Evolutionary conservation across 2,113 vertebrate species (phyloP).

Genomic region (Circaetus gallicus): DNA sequence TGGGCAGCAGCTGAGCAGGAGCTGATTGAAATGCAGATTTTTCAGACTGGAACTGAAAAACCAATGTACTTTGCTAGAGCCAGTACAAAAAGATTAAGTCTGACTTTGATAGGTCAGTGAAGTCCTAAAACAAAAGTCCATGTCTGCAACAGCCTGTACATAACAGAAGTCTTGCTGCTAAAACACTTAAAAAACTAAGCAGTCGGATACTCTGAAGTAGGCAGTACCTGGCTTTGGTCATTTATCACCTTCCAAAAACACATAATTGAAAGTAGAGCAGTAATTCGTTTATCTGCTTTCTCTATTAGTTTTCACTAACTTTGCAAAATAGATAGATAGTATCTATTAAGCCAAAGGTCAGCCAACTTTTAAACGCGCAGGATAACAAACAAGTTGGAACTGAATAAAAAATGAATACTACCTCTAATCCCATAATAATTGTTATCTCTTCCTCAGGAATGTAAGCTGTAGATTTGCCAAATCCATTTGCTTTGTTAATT

Average conservation of each 20-base stretch:
- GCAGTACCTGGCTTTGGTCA: neutral
- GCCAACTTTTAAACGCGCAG: neutral
- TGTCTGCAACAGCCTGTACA: neutral
- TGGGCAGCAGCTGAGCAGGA: neutral
- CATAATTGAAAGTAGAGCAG: neutral
- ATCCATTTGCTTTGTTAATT: slow-evolving; percentile 36
- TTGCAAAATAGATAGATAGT: neutral
- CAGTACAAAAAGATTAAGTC: neutral
- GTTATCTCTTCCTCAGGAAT: slow-evolving; percentile 36
- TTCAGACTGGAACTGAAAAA: neutral
- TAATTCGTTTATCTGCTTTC: neutral
- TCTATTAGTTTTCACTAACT: neutral
- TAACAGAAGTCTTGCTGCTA: neutral
- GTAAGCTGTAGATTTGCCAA: slow-evolving; percentile 4
- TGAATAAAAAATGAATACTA: slow-evolving; percentile 11
- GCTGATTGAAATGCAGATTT: neutral
- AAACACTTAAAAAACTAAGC: neutral
- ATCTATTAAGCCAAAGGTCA: neutral
- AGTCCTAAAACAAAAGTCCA: neutral
- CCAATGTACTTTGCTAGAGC: neutral
- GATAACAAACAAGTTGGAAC: neutral
- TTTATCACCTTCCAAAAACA: neutral
- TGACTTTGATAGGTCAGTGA: neutral
- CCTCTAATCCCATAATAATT: slow-evolving; percentile 37
- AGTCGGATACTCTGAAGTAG: neutral